Percentiles rank a stretch among this genome's conserved stretches.
Conservation (phyloP, 2,888 invertebrate species). For the Empis stercorea region DNA sequence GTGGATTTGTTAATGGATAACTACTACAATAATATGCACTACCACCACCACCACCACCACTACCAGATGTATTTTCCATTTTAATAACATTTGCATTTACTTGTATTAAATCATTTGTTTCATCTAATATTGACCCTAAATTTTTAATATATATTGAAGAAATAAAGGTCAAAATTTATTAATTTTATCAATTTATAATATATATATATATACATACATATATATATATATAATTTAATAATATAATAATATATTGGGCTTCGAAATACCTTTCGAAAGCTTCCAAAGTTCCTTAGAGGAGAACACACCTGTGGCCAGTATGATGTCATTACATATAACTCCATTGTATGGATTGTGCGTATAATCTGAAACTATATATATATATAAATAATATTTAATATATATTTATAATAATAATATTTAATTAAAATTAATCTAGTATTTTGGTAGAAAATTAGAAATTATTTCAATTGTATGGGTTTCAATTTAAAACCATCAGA, state of each 20-base stretch:
- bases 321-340: constrained; percentile 97
- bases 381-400: too few relatives aligned
- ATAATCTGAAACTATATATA: constrained; percentile 50
- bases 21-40: constrained; percentile 65
- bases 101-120: constrained; percentile 56
- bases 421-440: too few relatives aligned
- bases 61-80: constrained; percentile 53
- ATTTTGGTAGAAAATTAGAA: too few relatives aligned
- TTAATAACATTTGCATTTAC: constrained; percentile 56
- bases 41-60: too few relatives aligned
- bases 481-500: too few relatives aligned
- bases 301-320: constrained; percentile 99
- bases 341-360: constrained; percentile 96
- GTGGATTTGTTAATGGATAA: constrained; percentile 55
- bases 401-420: too few relatives aligned
- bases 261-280: constrained; percentile 75
- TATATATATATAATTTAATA: not conserved
- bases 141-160: too few relatives aligned
- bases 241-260: not conserved
- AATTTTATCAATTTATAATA: too few relatives aligned
- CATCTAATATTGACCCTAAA: constrained; percentile 88
- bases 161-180: not conserved
- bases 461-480: too few relatives aligned
- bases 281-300: constrained; percentile 98
- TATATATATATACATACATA: not conserved